Percentiles rank a stretch among this genome's conserved stretches.
These are phyloP conservation scores for Agonopterix subpropinquella DNA, from an alignment of 2,888 invertebrate genomes.

Conservation along the genomic window DNA sequence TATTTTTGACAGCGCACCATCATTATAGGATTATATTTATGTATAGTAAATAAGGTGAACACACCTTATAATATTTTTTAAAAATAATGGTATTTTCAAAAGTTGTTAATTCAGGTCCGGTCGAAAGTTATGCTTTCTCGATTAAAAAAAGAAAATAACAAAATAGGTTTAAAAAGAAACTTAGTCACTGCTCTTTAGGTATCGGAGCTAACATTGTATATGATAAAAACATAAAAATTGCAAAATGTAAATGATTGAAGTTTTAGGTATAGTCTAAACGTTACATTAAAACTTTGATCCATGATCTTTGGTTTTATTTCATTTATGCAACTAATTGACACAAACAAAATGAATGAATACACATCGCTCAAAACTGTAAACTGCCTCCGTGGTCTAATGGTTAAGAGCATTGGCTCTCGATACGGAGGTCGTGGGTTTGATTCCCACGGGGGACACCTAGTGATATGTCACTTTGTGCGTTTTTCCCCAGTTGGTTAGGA, in stretches of 20 bases:
- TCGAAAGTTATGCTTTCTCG: conserved; percentile 52
- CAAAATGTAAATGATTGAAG: conserved; percentile 60
- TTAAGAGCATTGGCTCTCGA: no score
- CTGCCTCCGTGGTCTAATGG: no score
- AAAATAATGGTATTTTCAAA: conserved; percentile 53
- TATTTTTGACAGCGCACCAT: conserved; percentile 35
- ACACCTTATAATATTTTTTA: conserved; percentile 49
- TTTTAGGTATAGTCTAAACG: conserved; percentile 44
- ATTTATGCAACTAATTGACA: background rate
- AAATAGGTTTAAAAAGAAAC: conserved; percentile 47
- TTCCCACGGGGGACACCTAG: no score
- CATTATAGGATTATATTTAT: conserved; percentile 19
- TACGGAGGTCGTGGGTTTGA: no score
- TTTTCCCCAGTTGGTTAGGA: no score
- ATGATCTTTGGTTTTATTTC: conserved; percentile 42
- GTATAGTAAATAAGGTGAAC: conserved; percentile 38
- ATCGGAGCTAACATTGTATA: conserved; percentile 59
- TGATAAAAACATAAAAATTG: conserved; percentile 65
- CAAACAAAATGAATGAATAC: no score
- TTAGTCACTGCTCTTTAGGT: conserved; percentile 65
- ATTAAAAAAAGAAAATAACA: conserved; percentile 28
- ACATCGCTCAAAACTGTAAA: no score
- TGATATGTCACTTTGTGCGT: no score
- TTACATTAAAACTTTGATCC: conserved; percentile 64
- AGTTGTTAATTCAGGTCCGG: conserved; percentile 51